Evolutionary conservation across 2,113 vertebrate species (phyloP), one percentile per base, ranked within the genome.

Genomic region (Maccullochella peelii): DNA sequence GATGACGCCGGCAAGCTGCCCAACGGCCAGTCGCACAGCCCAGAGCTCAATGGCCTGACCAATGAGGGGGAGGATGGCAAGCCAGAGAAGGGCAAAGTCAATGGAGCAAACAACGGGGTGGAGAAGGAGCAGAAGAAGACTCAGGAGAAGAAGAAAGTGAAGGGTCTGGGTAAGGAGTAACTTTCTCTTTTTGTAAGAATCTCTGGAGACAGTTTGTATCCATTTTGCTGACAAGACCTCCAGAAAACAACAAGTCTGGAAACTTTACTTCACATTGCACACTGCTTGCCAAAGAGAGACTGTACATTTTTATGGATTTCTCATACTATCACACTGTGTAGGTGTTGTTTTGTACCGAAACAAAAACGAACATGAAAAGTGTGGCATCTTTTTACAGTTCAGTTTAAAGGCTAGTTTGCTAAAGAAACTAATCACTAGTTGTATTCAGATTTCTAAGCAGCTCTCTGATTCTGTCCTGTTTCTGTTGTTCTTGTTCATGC

Each of bases 101-200:
- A 95, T 1, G 95, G 96, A 2, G 96, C 96, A 33, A 79, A 86
- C 58, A 58, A 82, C 0, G 96, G 92, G 0, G 87, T 79, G 1
- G 97, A 97, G 50, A 95, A 97, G 65, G 97, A 99, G 47, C 97
- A 96, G 82, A 98, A 96, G 94, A 97, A 96, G 36, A 89, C 89
- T 25, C 97, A 97, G 83, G 98, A 99, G 9, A 99, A 98, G 92
- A 99, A 97, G 94, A 99, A 99, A 93, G 96, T 97, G 88, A 99
- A 99, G 85, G 98, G 97, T 9, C 94, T 99, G 1, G 98, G 97
- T 98, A 83, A 96, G 95, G 68, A 74, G 15, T 3, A 9, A 6
- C 18, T 68, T 23, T n/a, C 21, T 36, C 3, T 47, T 54, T 58
- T 30, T 3, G 21, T 23, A 3, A 42, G 5, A 16, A 58, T 40